phyloP scores from a whole-genome alignment of 2,888 invertebrate genomes.

The Drosophila nr. perissopoda region DNA sequence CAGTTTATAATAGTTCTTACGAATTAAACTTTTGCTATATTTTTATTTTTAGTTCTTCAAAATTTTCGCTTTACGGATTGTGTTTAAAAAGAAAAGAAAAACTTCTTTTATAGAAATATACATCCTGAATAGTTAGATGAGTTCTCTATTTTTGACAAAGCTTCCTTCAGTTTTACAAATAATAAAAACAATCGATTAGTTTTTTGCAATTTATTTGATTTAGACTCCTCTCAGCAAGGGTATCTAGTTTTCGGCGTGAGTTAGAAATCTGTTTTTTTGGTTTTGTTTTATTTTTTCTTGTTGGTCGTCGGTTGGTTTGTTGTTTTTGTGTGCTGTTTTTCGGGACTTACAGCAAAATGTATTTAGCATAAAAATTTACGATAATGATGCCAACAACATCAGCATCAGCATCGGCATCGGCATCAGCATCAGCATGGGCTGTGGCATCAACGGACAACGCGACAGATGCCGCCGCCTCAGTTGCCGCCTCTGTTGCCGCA shows the following conservation, averaged over 20 bases:
- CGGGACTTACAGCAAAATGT: constrained; percentile 74
- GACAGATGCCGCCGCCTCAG: constrained; percentile 41
- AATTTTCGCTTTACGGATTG: too few species aligned
- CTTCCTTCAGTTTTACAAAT: neutral
- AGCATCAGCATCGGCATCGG: constrained; percentile 34
- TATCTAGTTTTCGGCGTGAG: neutral
- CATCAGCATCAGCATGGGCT: constrained; percentile 50
- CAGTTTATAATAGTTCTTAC: too few species aligned
- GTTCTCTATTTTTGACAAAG: neutral
- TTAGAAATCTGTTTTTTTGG: neutral
- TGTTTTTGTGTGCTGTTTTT: constrained; percentile 39
- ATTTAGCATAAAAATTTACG: constrained; percentile 84
- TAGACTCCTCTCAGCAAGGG: neutral
- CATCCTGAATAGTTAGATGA: neutral
- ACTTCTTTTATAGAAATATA: neutral
- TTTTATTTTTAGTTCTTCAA: neutral
- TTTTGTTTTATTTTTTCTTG: neutral
- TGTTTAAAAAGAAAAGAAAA: neutral
- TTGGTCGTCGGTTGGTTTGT: constrained; percentile 8
- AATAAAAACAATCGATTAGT: neutral
- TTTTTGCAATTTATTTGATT: neutral
- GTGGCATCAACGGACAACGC: constrained; percentile 19
- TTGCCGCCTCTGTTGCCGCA: constrained; percentile 47
- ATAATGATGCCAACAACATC: constrained; percentile 74
- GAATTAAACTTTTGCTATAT: too few species aligned